Evolutionary conservation across 2,888 invertebrate species (phyloP).

Genomic region (Apodemia mormo): DNA sequence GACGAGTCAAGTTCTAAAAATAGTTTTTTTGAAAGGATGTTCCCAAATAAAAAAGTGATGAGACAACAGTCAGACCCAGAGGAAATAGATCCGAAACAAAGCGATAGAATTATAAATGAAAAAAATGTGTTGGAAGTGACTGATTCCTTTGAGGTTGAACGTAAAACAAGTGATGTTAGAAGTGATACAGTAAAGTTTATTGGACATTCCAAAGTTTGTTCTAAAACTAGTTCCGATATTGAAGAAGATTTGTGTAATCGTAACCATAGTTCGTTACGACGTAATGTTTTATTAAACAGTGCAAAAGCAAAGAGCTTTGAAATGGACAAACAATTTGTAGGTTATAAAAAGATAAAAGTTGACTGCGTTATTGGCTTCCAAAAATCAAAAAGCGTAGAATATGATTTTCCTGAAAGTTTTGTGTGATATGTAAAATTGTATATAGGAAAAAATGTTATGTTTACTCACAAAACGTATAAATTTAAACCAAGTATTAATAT

Average conservation of each 20-base stretch:
- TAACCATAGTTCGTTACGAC: slow-evolving; percentile 64
- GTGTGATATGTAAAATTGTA: slow-evolving; percentile 50
- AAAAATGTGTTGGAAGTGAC: slow-evolving; percentile 58
- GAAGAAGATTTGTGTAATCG: slow-evolving; percentile 52
- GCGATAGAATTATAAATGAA: slow-evolving; percentile 11
- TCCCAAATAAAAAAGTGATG: slow-evolving; percentile 59
- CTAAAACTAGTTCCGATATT: slow-evolving; percentile 56
- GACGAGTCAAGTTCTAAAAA: slow-evolving; percentile 50
- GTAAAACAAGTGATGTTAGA: slow-evolving; percentile 37
- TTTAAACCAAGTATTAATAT: neutral
- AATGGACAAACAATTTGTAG: slow-evolving; percentile 57
- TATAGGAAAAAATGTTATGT: slow-evolving; percentile 25
- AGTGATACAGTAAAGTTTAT: slow-evolving; percentile 53
- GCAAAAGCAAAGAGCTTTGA: slow-evolving; percentile 71
- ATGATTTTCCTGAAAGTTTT: slow-evolving; percentile 72
- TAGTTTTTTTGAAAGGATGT: slow-evolving; percentile 62
- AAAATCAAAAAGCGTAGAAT: slow-evolving; percentile 67
- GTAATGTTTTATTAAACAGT: slow-evolving; percentile 75
- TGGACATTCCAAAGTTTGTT: slow-evolving; percentile 62
- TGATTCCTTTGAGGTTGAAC: slow-evolving; percentile 45
- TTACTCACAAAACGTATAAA: neutral
- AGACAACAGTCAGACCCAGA: slow-evolving; percentile 73
- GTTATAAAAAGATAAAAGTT: slow-evolving; percentile 65
- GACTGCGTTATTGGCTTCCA: slow-evolving; percentile 71
- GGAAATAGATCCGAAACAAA: slow-evolving; percentile 56